Evolutionary conservation across 1,140 invertebrate species (phyloP), one percentile per base, ranked within the genome.

Genomic region (Trichonephila inaurata): DNA sequence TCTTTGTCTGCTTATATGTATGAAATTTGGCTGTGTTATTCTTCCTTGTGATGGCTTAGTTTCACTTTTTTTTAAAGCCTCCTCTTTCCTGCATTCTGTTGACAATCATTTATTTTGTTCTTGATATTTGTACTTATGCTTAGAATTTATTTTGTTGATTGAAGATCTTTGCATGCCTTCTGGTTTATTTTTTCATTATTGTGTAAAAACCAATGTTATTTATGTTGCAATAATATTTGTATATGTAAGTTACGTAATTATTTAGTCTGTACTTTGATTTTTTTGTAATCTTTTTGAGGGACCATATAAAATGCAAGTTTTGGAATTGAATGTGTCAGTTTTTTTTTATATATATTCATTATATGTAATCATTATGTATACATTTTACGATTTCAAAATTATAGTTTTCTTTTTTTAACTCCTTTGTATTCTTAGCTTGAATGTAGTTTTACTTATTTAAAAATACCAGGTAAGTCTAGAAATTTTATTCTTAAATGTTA

Each of bases 1-100:
- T 77, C 28, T 77, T 77, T 28, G 24, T 77, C 18, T 77, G 72
- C 72, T 77, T 77, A 40, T 40, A 33, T 77, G 16, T 33, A 12
- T 18, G 7, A 77, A 77, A 77, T 77, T 28, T 77, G 72, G 24
- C 69, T 87, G 60, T 24, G 44, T 28, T 62, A 28, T 61, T 33
- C 44, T 33, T 77, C 28, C 62, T 19, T 77, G 21, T 51, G 21
- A n/a, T 85, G 51, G 40, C 72, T 33, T 85, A 21, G n/a, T 85
- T 85, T 85, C 24, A 69, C 24, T 60, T 51, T 85, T 58, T 85
- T 58, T 85, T n/a, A 58, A 44, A 85, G 14, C 24, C 44, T 85
- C n/a, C 44, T 85, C 51, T 85, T 24, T 21, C 58, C 21, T 85
- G 14, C 58, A 24, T 60, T 85, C 40, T 60, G n/a, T 85, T 51